Evolutionary conservation across 2,888 invertebrate genomes (phyloP).

Genomic region (Eustalomyia histrio): DNA sequence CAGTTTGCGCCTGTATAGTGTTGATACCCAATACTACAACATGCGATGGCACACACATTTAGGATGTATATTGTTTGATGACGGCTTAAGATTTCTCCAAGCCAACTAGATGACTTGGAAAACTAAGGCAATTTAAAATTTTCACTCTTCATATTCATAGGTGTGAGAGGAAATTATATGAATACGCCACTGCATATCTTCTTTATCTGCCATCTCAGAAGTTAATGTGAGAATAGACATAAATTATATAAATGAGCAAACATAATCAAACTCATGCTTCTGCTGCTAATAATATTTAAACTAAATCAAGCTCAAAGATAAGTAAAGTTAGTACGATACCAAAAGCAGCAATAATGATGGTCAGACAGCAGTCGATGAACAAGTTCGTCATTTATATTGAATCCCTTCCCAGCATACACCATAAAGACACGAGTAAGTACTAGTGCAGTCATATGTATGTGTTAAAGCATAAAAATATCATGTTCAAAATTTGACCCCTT

Average conservation of each 20-base stretch:
- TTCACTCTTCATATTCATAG: too few relatives aligned
- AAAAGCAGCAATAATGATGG: slow-evolving; percentile 22
- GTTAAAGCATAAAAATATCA: slow-evolving; percentile 32
- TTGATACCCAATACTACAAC: too few relatives aligned
- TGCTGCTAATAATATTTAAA: slow-evolving; percentile 58
- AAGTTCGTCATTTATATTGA: slow-evolving; percentile 31
- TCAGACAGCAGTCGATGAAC: slow-evolving; percentile 35
- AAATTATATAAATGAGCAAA: slow-evolving; percentile 60
- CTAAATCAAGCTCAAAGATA: slow-evolving; percentile 56
- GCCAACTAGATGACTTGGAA: too few relatives aligned
- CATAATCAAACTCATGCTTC: slow-evolving; percentile 49
- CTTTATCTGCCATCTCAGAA: not conserved
- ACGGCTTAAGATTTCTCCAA: too few relatives aligned
- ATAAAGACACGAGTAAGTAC: not conserved
- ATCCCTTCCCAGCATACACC: not conserved
- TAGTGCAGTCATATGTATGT: not conserved
- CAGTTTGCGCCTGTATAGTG: too few relatives aligned
- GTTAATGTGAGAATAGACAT: slow-evolving; percentile 22
- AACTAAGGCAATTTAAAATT: too few relatives aligned
- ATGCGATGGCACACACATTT: too few relatives aligned
- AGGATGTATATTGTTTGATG: too few relatives aligned
- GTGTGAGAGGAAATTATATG: too few relatives aligned
- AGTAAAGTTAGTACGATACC: not conserved
- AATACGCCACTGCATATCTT: too few relatives aligned
- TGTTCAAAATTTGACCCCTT: slow-evolving; percentile 42